phyloP scores from a whole-genome alignment of 2,888 invertebrate species.

The Synergus umbraculus region DNA sequence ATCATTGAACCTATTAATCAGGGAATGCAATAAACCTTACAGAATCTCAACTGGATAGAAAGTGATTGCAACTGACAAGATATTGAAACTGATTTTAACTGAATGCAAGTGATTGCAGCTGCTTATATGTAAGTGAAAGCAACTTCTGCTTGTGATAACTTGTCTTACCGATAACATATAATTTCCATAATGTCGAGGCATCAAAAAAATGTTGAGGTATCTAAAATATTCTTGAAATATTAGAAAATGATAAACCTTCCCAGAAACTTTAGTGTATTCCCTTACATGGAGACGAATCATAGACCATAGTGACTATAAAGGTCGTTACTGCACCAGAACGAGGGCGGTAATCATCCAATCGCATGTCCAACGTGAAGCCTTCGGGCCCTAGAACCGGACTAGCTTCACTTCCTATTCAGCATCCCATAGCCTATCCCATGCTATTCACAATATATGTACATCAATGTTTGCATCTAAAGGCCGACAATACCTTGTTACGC shows the following conservation, averaged over 20 bases:
- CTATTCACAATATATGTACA: slow-evolving; percentile 5
- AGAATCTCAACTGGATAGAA: no score
- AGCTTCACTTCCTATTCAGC: slow-evolving; percentile 12
- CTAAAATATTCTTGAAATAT: not conserved
- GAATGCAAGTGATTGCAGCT: no score
- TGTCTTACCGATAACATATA: no score
- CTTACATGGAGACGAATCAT: not conserved
- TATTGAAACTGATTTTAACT: no score
- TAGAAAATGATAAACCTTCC: slow-evolving; percentile 1
- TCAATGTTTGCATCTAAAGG: slow-evolving; percentile 25
- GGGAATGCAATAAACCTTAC: no score
- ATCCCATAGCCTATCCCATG: not conserved
- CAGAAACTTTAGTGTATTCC: not conserved
- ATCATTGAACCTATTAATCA: no score
- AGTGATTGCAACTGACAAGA: no score
- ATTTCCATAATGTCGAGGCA: not conserved
- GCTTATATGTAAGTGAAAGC: no score
- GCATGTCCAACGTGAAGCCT: slow-evolving; percentile 24
- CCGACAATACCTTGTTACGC: slow-evolving; percentile 1
- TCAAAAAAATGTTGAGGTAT: not conserved
- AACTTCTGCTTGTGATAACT: no score
- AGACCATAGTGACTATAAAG: not conserved
- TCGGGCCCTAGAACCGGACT: not conserved
- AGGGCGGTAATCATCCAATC: slow-evolving; percentile 29
- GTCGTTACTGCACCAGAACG: slow-evolving; percentile 31